These are phyloP conservation scores for Neotoxoptera formosana DNA, from an alignment of 1,140 invertebrate genomes.

Conservation along the genomic window DNA sequence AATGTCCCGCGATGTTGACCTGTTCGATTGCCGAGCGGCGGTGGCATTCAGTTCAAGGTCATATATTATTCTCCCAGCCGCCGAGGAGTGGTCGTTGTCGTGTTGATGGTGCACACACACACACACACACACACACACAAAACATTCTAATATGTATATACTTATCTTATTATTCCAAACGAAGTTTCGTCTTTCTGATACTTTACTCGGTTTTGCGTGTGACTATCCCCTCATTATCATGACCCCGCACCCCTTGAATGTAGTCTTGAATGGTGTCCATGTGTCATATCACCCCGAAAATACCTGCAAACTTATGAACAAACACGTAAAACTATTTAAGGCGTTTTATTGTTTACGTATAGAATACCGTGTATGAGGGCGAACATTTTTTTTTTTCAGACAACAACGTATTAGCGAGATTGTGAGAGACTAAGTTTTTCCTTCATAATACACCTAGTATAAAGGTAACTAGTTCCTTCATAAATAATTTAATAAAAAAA, in stretches of 20 bases:
- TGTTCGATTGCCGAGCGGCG: slow-evolving; percentile 15
- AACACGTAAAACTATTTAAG: background rate
- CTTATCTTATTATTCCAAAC: background rate
- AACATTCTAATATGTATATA: background rate
- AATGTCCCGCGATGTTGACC: slow-evolving; percentile 52
- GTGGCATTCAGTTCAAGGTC: slow-evolving; percentile 53
- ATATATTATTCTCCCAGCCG: slow-evolving; percentile 33
- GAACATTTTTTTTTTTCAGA: background rate
- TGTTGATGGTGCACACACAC: background rate
- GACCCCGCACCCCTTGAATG: background rate
- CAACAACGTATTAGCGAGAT: background rate
- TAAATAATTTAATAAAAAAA: background rate
- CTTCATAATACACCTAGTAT: background rate
- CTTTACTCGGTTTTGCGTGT: background rate
- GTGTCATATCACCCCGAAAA: background rate
- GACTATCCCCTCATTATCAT: background rate
- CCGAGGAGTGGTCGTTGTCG: slow-evolving; percentile 28
- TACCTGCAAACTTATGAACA: background rate
- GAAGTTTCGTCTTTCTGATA: background rate
- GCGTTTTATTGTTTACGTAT: background rate
- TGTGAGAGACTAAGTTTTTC: background rate
- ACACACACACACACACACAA: background rate
- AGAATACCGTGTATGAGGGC: background rate
- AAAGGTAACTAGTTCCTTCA: too few species aligned
- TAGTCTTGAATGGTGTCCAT: background rate